Evolutionary conservation across 2,113 vertebrate species (phyloP).

Genomic region (Oenanthe oenanthe): DNA sequence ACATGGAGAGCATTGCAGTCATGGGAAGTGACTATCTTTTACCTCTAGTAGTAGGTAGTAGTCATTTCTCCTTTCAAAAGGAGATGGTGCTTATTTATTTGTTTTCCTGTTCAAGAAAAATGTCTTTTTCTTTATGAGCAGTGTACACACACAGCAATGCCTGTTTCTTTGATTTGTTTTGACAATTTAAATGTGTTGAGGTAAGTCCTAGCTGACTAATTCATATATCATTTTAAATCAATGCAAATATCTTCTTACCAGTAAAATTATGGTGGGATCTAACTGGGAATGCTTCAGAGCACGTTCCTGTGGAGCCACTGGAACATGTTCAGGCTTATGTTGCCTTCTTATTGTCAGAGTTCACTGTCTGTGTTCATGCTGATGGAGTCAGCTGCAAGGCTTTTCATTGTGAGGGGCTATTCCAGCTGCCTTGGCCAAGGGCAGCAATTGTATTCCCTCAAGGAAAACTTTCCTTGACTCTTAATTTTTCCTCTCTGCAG

Average conservation of each 20-base stretch:
- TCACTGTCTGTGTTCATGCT: neutral
- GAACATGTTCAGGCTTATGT: neutral
- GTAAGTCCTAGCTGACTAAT: neutral
- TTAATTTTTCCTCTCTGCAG: neutral
- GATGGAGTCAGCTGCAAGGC: neutral
- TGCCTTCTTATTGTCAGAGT: neutral
- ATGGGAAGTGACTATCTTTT: neutral
- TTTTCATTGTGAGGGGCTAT: neutral
- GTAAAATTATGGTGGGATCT: neutral
- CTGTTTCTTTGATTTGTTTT: neutral
- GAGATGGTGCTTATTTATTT: neutral
- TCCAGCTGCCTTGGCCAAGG: neutral
- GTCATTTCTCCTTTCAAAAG: neutral
- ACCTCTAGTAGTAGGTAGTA: neutral
- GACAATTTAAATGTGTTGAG: neutral
- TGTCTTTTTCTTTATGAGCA: neutral
- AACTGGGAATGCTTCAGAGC: neutral
- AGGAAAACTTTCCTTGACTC: neutral
- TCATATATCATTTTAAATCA: neutral
- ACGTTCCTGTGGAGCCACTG: neutral
- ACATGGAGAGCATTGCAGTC: neutral
- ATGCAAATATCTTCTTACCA: neutral
- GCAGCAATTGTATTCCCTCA: neutral
- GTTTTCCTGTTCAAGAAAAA: neutral
- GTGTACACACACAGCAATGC: neutral